Percentiles rank a stretch among this genome's conserved stretches.
phyloP scores from a whole-genome alignment of 2,797 vertebrate genomes.

The Lycodopsis pacificus region DNA sequence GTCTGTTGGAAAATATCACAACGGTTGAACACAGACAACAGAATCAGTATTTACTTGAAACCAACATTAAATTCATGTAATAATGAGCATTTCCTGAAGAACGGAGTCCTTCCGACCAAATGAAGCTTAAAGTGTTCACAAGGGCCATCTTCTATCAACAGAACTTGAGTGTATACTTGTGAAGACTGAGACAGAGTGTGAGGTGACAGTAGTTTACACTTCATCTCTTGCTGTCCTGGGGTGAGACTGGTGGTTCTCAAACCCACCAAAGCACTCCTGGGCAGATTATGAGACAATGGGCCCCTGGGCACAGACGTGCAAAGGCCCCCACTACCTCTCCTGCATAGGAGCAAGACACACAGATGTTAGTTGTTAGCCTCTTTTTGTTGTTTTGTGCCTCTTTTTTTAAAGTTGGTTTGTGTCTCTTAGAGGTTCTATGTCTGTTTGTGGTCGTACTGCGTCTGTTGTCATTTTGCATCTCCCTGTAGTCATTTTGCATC shows the following conservation, averaged over 20 bases:
- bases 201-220: background rate
- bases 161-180: too few relatives aligned
- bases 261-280: background rate
- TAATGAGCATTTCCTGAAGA: background rate
- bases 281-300: background rate
- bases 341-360: background rate
- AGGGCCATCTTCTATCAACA: too few relatives aligned
- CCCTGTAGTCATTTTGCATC: too few relatives aligned
- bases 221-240: background rate
- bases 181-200: background rate
- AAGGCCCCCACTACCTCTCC: background rate
- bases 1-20: background rate
- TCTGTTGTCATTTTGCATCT: too few relatives aligned
- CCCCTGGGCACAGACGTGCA: background rate
- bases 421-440: background rate
- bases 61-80: background rate
- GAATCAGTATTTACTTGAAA: background rate
- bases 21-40: background rate
- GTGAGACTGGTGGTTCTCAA: constrained; percentile 2
- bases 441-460: background rate
- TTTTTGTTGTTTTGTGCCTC: background rate
- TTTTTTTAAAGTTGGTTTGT: background rate
- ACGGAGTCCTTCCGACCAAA: background rate
- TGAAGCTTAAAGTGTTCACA: too few relatives aligned
- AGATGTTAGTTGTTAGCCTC: background rate